phyloP scores from a whole-genome alignment of 2,113 vertebrate species.

The Globicephala melas region DNA sequence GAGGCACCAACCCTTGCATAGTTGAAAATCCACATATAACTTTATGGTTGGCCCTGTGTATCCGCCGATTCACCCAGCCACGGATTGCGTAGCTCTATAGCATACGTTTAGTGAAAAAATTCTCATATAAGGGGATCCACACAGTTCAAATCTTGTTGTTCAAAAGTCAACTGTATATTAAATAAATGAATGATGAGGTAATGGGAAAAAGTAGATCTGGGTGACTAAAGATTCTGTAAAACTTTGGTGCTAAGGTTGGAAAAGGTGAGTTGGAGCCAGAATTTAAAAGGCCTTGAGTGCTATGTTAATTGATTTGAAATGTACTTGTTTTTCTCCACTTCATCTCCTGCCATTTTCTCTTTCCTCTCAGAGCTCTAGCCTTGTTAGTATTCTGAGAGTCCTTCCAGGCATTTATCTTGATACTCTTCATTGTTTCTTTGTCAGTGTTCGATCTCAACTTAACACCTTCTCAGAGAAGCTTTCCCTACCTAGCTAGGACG shows the following conservation, averaged over 20 bases:
- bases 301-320: background rate
- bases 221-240: background rate
- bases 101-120: background rate
- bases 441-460: background rate
- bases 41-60: background rate
- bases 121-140: background rate
- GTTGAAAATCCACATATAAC: background rate
- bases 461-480: background rate
- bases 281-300: background rate
- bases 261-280: background rate
- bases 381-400: background rate
- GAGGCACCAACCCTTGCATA: background rate
- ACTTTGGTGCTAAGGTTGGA: background rate
- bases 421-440: background rate
- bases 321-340: background rate
- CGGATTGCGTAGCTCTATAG: background rate
- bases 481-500: background rate
- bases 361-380: background rate
- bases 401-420: background rate
- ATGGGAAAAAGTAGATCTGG: background rate
- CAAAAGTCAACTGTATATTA: background rate
- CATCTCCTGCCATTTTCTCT: background rate
- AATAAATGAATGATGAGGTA: background rate
- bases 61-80: background rate
- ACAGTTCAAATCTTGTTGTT: background rate